Conservation (phyloP, 2,113 vertebrate species). For the Rhabdornis inornatus region DNA sequence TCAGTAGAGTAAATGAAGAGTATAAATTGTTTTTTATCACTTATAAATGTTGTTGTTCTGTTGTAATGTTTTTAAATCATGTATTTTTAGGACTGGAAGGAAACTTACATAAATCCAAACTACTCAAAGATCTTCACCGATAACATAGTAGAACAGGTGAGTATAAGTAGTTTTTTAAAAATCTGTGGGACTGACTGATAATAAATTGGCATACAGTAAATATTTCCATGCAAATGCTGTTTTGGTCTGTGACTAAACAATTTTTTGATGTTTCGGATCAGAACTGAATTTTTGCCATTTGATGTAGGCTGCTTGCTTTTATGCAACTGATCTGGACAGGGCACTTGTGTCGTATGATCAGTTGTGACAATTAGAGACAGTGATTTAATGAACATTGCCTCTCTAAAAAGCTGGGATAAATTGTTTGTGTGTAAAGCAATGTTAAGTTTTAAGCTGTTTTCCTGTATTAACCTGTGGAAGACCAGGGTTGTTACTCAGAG, state of each 20-base stretch:
- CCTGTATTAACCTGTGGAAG: neutral
- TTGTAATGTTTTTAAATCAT: neutral
- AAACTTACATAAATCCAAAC: constrained; percentile 94
- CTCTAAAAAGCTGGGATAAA: neutral
- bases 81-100: constrained; percentile 89
- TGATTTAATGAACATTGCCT: neutral
- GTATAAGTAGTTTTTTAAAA: neutral
- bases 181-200: neutral
- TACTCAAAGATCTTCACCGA: constrained; percentile 96
- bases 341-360: neutral
- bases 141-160: constrained; percentile 88
- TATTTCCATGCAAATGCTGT: neutral
- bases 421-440: neutral
- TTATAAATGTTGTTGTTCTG: neutral
- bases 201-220: neutral
- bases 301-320: neutral
- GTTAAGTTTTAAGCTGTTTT: neutral
- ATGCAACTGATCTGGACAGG: neutral
- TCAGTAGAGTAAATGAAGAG: neutral
- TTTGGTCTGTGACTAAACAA: neutral
- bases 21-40: neutral
- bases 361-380: neutral
- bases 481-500: neutral
- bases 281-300: neutral
- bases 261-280: neutral